A percentile compares a stretch with the other conserved stretches of the same genome.
Conservation (phyloP, 23 tunicate species). For the Clavelina lepadiformis region DNA sequence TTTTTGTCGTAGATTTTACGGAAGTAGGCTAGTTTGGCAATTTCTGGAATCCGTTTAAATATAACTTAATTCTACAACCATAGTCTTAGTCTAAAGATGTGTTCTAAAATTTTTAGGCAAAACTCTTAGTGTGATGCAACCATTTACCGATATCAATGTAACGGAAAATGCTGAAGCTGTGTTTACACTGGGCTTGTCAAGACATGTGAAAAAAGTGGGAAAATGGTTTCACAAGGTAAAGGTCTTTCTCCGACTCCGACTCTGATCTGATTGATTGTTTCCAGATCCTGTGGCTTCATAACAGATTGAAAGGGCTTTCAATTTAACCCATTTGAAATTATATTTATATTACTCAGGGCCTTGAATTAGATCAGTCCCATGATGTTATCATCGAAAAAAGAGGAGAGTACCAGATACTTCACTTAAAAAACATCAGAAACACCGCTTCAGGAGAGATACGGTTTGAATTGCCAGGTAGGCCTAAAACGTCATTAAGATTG, state of each 20-base stretch:
- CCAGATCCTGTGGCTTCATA: no score
- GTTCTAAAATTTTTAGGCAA: conserved; percentile 25
- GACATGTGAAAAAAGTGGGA: conserved; percentile 21
- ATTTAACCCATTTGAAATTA: no score
- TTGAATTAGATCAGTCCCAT: conserved; percentile 20
- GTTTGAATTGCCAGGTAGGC: conserved; percentile 32
- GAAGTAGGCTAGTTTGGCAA: no score
- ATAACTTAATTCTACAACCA: no score
- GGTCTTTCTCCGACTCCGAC: no score
- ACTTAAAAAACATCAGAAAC: conserved; percentile 31
- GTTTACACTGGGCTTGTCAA: conserved; percentile 38
- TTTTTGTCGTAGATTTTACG: no score
- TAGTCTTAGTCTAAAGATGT: no score
- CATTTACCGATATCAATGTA: conserved; percentile 25
- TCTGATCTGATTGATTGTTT: no score
- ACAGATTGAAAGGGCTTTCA: no score
- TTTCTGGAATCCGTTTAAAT: no score
- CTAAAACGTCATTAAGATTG: no score
- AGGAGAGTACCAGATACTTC: conserved; percentile 30
- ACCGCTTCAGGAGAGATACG: conserved; percentile 31
- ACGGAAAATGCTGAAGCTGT: conserved; percentile 50
- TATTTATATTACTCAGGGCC: conserved; percentile 5
- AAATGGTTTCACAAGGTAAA: conserved; percentile 57
- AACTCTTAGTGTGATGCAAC: conserved; percentile 12
- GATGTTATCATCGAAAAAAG: conserved; percentile 37